These are phyloP conservation scores for Benitochromis conjunctus DNA, from an alignment of 2,113 vertebrate species.

Conservation along the genomic window DNA sequence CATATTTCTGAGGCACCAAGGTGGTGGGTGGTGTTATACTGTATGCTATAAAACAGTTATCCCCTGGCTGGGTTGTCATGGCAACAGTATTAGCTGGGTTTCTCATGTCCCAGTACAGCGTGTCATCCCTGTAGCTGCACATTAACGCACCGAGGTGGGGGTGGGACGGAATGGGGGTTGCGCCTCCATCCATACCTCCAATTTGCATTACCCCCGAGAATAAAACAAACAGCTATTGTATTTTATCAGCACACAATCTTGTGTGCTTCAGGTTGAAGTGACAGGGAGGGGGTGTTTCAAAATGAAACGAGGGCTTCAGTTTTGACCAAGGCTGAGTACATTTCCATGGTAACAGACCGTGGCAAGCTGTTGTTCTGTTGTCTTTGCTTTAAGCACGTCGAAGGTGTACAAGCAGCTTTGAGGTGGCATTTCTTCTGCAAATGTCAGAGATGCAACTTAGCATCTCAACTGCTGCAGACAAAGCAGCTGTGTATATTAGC, in stretches of 20 bases:
- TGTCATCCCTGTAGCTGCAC: conserved; percentile 47
- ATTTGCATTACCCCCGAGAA: conserved; percentile 47
- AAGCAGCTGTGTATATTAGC: conserved; percentile 11
- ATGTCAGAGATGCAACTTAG: conserved; percentile 51
- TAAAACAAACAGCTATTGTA: conserved; percentile 33
- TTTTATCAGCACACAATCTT: background rate
- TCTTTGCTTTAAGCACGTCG: conserved; percentile 17
- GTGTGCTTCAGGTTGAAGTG: background rate
- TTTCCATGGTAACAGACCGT: conserved; percentile 63
- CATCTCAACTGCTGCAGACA: background rate
- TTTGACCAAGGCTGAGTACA: background rate
- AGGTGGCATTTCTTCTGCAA: conserved; percentile 49
- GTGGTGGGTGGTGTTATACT: conserved; percentile 46
- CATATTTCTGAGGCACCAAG: conserved; percentile 30
- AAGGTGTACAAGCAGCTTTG: conserved; percentile 18
- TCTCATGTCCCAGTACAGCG: conserved; percentile 59
- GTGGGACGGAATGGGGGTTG: background rate
- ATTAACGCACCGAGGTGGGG: background rate
- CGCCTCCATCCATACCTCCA: conserved; percentile 28
- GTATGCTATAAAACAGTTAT: conserved; percentile 65
- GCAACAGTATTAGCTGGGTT: conserved; percentile 71
- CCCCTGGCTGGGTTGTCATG: conserved; percentile 74
- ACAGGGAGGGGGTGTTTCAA: background rate
- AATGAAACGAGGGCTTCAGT: background rate
- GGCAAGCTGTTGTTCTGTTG: conserved; percentile 43